These are phyloP conservation scores for Ornithoptera priamus DNA, from an alignment of 2,888 invertebrate genomes.

Conservation along the genomic window DNA sequence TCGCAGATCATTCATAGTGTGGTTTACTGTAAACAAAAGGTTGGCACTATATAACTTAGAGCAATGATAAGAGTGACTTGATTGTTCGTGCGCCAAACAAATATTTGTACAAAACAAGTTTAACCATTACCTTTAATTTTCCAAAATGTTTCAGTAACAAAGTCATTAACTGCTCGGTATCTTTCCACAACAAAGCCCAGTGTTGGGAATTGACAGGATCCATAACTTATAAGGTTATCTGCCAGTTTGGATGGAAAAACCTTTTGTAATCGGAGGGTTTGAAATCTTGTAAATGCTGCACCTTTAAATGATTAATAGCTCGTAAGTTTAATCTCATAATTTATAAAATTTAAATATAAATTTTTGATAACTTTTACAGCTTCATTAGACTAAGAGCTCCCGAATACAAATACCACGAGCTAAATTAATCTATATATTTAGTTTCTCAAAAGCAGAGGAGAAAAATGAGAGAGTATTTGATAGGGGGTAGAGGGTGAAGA, in stretches of 20 bases:
- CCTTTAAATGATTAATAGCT: conserved; percentile 71
- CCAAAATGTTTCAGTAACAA: conserved; percentile 97
- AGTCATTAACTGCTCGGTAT: conserved; percentile 93
- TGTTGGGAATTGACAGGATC: conserved; percentile 99
- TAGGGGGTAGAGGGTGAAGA: too few relatives aligned
- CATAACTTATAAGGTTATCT: conserved; percentile 95
- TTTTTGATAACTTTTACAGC: neutral
- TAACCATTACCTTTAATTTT: conserved; percentile 87
- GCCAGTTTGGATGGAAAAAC: conserved; percentile 87
- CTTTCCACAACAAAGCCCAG: conserved; percentile 99
- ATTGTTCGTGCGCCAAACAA: neutral
- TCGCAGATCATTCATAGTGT: conserved; percentile 85
- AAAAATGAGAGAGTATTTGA: too few relatives aligned
- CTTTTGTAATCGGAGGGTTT: conserved; percentile 93
- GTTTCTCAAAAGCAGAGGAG: too few relatives aligned
- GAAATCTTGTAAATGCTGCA: conserved; percentile 98
- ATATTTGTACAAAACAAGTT: neutral
- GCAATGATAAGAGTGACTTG: too few relatives aligned
- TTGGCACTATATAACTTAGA: too few relatives aligned
- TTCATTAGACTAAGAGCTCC: too few relatives aligned
- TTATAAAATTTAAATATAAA: neutral
- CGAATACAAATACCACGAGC: too few relatives aligned
- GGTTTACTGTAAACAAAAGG: conserved; percentile 82
- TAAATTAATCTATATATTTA: too few relatives aligned
- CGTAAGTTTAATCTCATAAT: neutral